Conservation (phyloP, 2,113 vertebrate genomes). For the Dascyllus trimaculatus region DNA sequence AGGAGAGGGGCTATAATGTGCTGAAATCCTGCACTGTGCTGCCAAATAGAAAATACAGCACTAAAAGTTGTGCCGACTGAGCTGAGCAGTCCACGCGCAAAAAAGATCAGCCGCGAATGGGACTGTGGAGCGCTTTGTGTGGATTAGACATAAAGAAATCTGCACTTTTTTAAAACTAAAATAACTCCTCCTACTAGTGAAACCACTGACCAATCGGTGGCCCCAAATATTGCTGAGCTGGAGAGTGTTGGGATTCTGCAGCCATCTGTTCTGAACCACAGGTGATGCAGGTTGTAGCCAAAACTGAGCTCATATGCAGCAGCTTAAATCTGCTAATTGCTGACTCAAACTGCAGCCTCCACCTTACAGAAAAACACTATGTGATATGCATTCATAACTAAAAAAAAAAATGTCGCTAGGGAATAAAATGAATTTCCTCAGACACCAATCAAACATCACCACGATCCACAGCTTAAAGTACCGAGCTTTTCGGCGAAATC, state of each 20-base stretch:
- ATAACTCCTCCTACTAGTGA: constrained; percentile 49
- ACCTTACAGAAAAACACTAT: not conserved
- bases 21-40: constrained; percentile 78
- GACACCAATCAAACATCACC: not conserved
- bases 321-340: constrained; percentile 32
- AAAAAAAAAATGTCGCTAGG: too few species aligned
- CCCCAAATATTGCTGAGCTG: constrained; percentile 62
- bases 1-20: constrained; percentile 31
- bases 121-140: constrained; percentile 4
- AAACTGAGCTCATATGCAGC: constrained; percentile 38
- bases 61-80: constrained; percentile 11
- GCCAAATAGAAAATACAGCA: constrained; percentile 72
- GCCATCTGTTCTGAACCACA: constrained; percentile 78
- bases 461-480: not conserved
- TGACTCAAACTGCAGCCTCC: constrained; percentile 33
- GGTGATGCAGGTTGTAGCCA: constrained; percentile 57
- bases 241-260: constrained; percentile 50
- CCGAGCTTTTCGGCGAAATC: not conserved
- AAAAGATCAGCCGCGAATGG: constrained; percentile 5
- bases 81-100: constrained; percentile 12
- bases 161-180: not conserved
- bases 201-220: constrained; percentile 54
- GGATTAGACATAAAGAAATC: constrained; percentile 8
- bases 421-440: not conserved
- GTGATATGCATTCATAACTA: not conserved